These are phyloP conservation scores for Entelurus aequoreus DNA, from an alignment of 2,113 vertebrate genomes.

Conservation along the genomic window DNA sequence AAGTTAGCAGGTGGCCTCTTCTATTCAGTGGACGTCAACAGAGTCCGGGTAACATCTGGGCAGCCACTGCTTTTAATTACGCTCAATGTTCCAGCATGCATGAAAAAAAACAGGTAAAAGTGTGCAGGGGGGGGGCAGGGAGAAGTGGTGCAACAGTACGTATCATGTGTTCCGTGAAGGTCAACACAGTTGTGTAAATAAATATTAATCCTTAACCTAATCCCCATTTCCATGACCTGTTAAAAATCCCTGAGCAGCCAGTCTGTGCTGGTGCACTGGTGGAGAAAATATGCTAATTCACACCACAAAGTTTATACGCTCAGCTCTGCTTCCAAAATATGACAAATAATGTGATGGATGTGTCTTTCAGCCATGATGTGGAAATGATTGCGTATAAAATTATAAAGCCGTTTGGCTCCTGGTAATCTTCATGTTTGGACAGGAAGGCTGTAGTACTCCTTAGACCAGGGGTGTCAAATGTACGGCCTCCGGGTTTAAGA, in stretches of 20 bases:
- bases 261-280: constrained; percentile 15
- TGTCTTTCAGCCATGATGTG: constrained; percentile 20
- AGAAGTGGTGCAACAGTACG: constrained; percentile 62
- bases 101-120: constrained; percentile 66
- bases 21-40: constrained; percentile 86
- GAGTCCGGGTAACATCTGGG: constrained; percentile 81
- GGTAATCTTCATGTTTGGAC: constrained; percentile 26
- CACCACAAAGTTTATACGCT: constrained; percentile 30
- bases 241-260: constrained; percentile 49
- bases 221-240: constrained; percentile 68
- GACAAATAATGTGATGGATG: constrained; percentile 8
- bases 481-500: too few relatives aligned
- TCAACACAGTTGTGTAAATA: constrained; percentile 79
- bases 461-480: too few relatives aligned
- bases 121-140: constrained; percentile 23
- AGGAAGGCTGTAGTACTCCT: constrained; percentile 12
- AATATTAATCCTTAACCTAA: constrained; percentile 73
- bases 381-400: constrained; percentile 33
- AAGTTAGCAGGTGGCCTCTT: constrained; percentile 91
- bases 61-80: constrained; percentile 87
- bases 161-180: constrained; percentile 72
- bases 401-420: constrained; percentile 16
- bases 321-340: constrained; percentile 24
- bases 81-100: constrained; percentile 71
- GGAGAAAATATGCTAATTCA: constrained; percentile 28